These are phyloP conservation scores for Branchellion lobata DNA, from an alignment of 2,888 invertebrate genomes.

Conservation along the genomic window DNA sequence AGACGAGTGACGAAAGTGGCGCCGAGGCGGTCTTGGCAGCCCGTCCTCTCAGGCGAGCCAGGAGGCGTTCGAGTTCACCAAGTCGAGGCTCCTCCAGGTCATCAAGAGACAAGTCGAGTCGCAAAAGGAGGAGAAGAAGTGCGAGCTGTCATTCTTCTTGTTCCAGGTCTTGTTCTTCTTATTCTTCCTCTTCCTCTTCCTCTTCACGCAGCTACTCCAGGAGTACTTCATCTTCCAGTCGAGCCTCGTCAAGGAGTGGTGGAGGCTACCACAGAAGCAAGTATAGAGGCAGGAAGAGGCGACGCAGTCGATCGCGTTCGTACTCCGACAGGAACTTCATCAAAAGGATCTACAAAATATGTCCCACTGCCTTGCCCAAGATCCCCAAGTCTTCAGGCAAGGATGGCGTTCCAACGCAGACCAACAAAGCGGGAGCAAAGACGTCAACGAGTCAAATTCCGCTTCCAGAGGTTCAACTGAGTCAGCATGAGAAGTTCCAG, in stretches of 20 bases:
- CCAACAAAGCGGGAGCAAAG: not conserved
- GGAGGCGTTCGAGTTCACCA: conserved; percentile 7
- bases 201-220: conserved; percentile 3
- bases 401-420: not conserved
- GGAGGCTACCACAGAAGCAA: not conserved
- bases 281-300: not conserved
- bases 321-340: conserved; percentile 35
- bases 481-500: conserved; percentile 46
- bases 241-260: no score
- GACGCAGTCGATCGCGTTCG: conserved; percentile 32
- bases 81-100: conserved; percentile 12
- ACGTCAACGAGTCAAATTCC: conserved; percentile 45
- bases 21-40: not conserved
- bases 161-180: not conserved
- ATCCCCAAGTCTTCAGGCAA: not conserved
- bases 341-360: conserved; percentile 42
- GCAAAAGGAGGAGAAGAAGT: conserved; percentile 12
- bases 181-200: conserved; percentile 11
- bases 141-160: not conserved
- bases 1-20: conserved; percentile 48
- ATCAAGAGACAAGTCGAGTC: not conserved
- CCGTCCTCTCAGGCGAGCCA: not conserved
- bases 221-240: not conserved
- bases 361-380: not conserved
- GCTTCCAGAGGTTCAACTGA: conserved; percentile 38